Base-by-base conservation (phyloP, 1,140 invertebrate species). In the Hylyphantes graminicola region DNA sequence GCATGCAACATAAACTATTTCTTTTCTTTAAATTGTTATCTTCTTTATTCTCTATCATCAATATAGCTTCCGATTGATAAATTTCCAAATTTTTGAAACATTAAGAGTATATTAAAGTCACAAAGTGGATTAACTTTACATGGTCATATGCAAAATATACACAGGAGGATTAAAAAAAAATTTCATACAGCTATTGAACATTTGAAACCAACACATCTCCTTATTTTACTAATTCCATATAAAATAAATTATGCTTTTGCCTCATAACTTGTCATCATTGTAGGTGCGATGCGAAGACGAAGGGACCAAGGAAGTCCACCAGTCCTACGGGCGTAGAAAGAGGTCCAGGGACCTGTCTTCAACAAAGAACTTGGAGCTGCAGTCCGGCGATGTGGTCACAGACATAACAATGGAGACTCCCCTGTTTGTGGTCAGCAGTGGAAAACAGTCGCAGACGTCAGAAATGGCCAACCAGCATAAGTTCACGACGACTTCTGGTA, bases 341-440 rank as follows among this genome's bases (percentile, higher is more conserved):
- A 76, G 78, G n/a, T 76, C 75, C n/a, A 54, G 15, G 6, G 59
- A 68, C 13, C 0, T 64, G 0, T 13, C 67, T 0, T 67, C 67
- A 15, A 65, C 59, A 13, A 51, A 61, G 19, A 59, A 51, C 4
- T 53, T 86, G 55, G 86, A 86, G 13, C 64, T 85, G 51, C 80
- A 86, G 51, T 73, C 83, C 0, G 86, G 86, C 6, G 85, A 87
- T 54, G 85, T 87, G 4, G 72, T 86, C 0, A 79, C 82, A 11
- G 86, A 87, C 54, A 72, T 87, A 13, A 86, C 85, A 12, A 87
- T 87, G 86, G 86, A 87, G 65, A 85, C 81, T 7, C 65, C 85
- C 0, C 50, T 86, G 7, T 86, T 85, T 57, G 78, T 86, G 12
- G 78, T 86, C 13, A 85, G 61, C 55, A 86, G 68, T 13, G 53